Percentiles rank a stretch among this genome's conserved stretches.
phyloP scores from a whole-genome alignment of 2,888 invertebrate species.

The Zonitis immaculata region DNA sequence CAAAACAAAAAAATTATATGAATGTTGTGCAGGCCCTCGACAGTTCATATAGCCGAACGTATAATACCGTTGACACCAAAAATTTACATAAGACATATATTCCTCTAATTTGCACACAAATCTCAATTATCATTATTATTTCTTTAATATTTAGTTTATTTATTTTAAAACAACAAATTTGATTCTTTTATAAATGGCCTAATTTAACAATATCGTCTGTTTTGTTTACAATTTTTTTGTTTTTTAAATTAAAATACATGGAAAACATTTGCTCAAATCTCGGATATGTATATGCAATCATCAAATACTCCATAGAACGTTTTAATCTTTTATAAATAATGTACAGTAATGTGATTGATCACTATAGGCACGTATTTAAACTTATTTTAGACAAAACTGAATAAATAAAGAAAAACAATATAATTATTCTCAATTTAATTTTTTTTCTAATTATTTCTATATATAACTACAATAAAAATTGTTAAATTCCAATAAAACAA shows the following conservation, averaged over 20 bases:
- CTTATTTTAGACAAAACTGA: slow-evolving; percentile 6
- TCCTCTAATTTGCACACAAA: neutral
- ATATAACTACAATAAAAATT: neutral
- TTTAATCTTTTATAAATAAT: slow-evolving; percentile 24
- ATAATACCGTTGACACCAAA: slow-evolving; percentile 23
- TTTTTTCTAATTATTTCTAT: slow-evolving; percentile 8
- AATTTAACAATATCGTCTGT: too few relatives aligned
- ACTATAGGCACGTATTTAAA: slow-evolving; percentile 29
- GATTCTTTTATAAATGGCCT: too few relatives aligned
- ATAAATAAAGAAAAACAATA: too few relatives aligned
- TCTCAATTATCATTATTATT: neutral
- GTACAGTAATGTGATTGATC: slow-evolving; percentile 28
- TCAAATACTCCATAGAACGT: slow-evolving; percentile 23
- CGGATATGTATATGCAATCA: slow-evolving; percentile 23
- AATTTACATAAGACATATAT: slow-evolving; percentile 9
- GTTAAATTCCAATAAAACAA: slow-evolving; percentile 28
- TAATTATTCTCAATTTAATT: slow-evolving; percentile 3
- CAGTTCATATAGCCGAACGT: slow-evolving; percentile 15
- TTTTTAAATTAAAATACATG: slow-evolving; percentile 6
- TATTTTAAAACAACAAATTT: too few relatives aligned
- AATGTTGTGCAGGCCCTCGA: slow-evolving; percentile 21
- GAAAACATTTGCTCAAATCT: slow-evolving; percentile 26
- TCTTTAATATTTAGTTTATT: too few relatives aligned
- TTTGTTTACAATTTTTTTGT: too few relatives aligned
- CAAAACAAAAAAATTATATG: neutral